A percentile compares a stretch with the other conserved stretches of the same genome.
These are phyloP conservation scores for Euphonia xanthogaster DNA, from an alignment of 2,797 vertebrate species.

Conservation along the genomic window DNA sequence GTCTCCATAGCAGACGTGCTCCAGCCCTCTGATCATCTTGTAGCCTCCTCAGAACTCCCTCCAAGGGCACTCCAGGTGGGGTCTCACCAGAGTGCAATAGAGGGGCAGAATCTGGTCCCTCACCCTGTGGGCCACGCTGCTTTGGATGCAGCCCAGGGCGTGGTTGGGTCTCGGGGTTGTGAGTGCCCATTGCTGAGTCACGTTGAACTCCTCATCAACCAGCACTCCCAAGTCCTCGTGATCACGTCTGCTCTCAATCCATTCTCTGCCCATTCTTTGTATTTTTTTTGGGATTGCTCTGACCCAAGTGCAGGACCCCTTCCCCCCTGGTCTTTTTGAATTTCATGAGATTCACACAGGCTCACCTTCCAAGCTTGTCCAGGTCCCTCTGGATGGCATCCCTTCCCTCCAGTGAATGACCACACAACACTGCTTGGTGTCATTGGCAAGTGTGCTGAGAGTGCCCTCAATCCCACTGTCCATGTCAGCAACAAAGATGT, in stretches of 20 bases:
- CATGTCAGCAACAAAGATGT: neutral
- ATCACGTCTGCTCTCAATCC: neutral
- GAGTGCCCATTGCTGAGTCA: too few relatives aligned
- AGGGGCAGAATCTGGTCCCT: neutral
- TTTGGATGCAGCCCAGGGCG: neutral
- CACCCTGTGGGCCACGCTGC: accelerated
- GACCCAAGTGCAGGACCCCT: neutral
- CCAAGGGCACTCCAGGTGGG: neutral
- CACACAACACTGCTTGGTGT: neutral
- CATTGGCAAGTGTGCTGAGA: neutral
- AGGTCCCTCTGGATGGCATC: neutral
- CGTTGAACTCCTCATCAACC: neutral
- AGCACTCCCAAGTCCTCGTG: neutral
- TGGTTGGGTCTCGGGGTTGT: neutral
- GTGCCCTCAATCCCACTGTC: neutral
- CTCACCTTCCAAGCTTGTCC: neutral
- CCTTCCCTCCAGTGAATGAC: neutral
- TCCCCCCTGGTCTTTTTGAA: neutral
- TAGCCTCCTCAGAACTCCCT: neutral
- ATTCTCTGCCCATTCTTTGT: neutral
- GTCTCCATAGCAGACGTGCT: neutral
- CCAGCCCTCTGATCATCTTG: too few relatives aligned
- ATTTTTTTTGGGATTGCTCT: neutral
- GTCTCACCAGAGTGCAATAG: accelerated
- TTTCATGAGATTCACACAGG: neutral